Evolutionary conservation across 2,888 invertebrate genomes (phyloP), one percentile per base, ranked within the genome.

Genomic region (Drosophila peninsularis): DNA sequence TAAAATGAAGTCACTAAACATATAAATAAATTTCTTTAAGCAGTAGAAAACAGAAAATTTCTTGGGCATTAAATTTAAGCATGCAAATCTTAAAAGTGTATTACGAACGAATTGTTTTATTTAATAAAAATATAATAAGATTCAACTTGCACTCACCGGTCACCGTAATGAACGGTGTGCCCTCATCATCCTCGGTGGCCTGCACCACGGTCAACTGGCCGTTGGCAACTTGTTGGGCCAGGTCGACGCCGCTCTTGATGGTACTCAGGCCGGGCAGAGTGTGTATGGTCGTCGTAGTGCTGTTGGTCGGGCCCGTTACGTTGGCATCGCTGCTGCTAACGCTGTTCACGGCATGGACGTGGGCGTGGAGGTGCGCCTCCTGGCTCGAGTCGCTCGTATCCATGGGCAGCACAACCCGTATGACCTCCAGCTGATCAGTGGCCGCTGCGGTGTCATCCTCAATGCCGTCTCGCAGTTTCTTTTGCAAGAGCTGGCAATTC

Each of bases 191-290:
- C 36, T 89, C 90, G 32, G 78, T 74, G 63, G 89, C 71, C 62
- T 92, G 92, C 55, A 92, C 89, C 50, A 92, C 90, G 13, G 92
- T 90, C 57, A 92, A 88, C 62, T 92, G 92, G 0, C 91, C 91
- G 39, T 72, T 89, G 50, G 91, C 91, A 36, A 92, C 88, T 78
- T 91, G 91, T 81, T 91, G 92, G 42, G 89, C 88, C 60, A 91
- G 75, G 61, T 90, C 85, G 5, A 89, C 87, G 45, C 80, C 76
- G 44, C 83, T 80, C 63, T 90, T 90, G 78, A 92, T 89, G 79
- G 87, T 84, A 67, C 80, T 85, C 60, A 91, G 75, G n/a, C 86
- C 85, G 24, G 91, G 81, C 71, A 91, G 78, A 53, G 75, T 71
- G 66, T 83, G 88, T 21, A 83, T 82, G 41, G 80, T 72, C n/a